Evolutionary conservation across 1,140 invertebrate species (phyloP), one percentile per base, ranked within the genome.

Genomic region (Pollicipes pollicipes): DNA sequence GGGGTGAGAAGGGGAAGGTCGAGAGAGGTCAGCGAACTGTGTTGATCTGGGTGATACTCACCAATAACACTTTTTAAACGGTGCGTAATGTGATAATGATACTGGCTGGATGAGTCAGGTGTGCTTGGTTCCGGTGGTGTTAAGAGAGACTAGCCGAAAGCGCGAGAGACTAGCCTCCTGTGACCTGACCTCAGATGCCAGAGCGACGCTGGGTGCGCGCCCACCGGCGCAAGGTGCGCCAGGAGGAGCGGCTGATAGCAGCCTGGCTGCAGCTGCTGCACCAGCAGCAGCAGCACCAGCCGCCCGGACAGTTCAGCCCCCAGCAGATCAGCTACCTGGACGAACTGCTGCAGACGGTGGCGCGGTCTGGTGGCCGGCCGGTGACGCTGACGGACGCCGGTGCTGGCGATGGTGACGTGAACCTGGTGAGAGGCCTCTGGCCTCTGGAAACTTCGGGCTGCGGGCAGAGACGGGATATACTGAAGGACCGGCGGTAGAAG

Each of bases 381-480:
- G 45, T 21, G 45, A 58, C 13, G 21, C 45, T 21, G 45, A 21
- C 45, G 10, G 72, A 45, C 30, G 70, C 69, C 72, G 70, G n/a
- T n/a, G n/a, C n/a, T n/a, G n/a, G n/a, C n/a, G n/a, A n/a, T n/a
- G n/a, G n/a, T n/a, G n/a, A n/a, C n/a, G n/a, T n/a, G n/a, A n/a
- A n/a, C n/a, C n/a, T n/a, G n/a, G n/a, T n/a, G n/a, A n/a, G n/a
- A n/a, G n/a, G n/a, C n/a, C n/a, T n/a, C n/a, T n/a, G n/a, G n/a
- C n/a, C n/a, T n/a, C n/a, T n/a, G n/a, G n/a, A n/a, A n/a, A n/a
- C n/a, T n/a, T n/a, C n/a, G n/a, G n/a, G n/a, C n/a, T n/a, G n/a
- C n/a, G n/a, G n/a, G n/a, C n/a, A n/a, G n/a, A n/a, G n/a, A n/a
- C n/a, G n/a, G n/a, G n/a, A n/a, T n/a, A n/a, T n/a, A n/a, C n/a